Base-by-base conservation (phyloP, 2,797 vertebrate species). In the Pantherophis alleghaniensis region DNA sequence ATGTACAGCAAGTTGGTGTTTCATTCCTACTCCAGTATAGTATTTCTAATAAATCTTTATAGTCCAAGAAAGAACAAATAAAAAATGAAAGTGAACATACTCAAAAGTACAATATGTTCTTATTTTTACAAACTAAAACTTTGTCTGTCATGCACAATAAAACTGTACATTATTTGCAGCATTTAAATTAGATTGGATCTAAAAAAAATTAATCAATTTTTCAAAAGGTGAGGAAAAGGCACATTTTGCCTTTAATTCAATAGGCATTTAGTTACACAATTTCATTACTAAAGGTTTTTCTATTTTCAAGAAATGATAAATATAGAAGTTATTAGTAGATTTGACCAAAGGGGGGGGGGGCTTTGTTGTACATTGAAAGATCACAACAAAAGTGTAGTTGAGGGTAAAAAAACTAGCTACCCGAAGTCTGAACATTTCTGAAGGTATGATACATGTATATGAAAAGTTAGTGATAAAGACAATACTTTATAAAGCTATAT, bases 401-500 rank as follows among this genome's bases (percentile, higher is more conserved):
- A 69, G 93, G 94, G 91, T 42, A 92, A 32, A 28, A 91, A 79
- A 93, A 90, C 86, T 26, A 28, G 56, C 37, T 7, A 91, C n/a
- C 91, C 69, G 59, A 96, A 93, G 37, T 91, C 74, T 91, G 13
- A 37, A 94, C 88, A 79, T 47, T 92, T 37, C 32, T 37, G 88
- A 90, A 90, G 16, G 26, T 87, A 32, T 60, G 42, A 53, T 94
- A 24, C 94, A 89, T 87, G 28, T 5, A 2, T 47, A 89, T 91
- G 56, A 95, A 95, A 91, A 95, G 59, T 1, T 87, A 56, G 63
- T 61, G 92, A 88, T 93, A 95, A 94, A 89, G 24, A 79, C 61
- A 96, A 94, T 93, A 89, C 91, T 96, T 96, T 94, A 95, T 74
- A 26, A 47, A 37, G 88, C 22, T 94, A 69, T 91, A 95, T 95